Evolutionary conservation across 2,888 invertebrate species (phyloP).

Genomic region (Ochlodes sylvanus): DNA sequence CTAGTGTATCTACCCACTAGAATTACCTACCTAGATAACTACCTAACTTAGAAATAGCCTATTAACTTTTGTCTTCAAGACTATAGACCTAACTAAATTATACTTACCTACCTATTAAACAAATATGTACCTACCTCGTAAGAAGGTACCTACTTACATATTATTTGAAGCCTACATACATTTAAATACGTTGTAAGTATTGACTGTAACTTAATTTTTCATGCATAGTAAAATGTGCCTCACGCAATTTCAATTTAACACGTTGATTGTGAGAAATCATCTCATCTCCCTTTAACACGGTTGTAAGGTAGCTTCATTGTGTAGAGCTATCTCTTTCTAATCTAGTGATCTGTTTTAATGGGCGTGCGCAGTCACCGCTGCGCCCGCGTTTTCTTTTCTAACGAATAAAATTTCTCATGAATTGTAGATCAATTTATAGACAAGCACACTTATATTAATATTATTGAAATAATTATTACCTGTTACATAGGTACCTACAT

Average conservation of each 20-base stretch:
- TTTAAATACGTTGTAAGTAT: too few species aligned
- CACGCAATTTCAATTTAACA: slow-evolving; percentile 24
- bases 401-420: slow-evolving; percentile 4
- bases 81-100: too few species aligned
- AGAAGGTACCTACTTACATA: too few species aligned
- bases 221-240: not conserved
- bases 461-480: slow-evolving; percentile 1
- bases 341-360: slow-evolving; percentile 66
- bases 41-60: too few species aligned
- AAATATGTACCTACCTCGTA: too few species aligned
- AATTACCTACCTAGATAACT: too few species aligned
- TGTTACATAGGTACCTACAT: not conserved
- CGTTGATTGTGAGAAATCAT: slow-evolving; percentile 8
- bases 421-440: not conserved
- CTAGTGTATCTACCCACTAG: too few species aligned
- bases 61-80: too few species aligned
- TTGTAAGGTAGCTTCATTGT: slow-evolving; percentile 30
- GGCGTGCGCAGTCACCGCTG: slow-evolving; percentile 64
- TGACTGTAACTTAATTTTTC: slow-evolving; percentile 29
- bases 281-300: slow-evolving; percentile 32
- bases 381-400: slow-evolving; percentile 60
- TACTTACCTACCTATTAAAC: too few species aligned
- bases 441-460: not conserved
- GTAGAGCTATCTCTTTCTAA: slow-evolving; percentile 63
- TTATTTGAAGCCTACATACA: too few species aligned